phyloP scores from a whole-genome alignment of 2,113 vertebrate genomes.

The Anhinga rufa region DNA sequence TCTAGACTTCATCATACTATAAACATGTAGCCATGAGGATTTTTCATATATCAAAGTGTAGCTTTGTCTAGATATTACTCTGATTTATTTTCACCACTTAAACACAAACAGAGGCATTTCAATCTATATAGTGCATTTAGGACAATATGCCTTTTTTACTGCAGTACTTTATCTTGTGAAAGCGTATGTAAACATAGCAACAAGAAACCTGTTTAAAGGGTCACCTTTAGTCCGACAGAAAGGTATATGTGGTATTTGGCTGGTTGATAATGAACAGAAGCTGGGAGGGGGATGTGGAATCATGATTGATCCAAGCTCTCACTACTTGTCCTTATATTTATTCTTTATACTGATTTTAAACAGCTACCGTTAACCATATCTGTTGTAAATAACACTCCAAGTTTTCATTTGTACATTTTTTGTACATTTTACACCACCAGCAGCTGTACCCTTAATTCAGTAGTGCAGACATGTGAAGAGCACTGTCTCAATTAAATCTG shows the following conservation, averaged over 20 bases:
- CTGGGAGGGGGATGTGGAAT: not conserved
- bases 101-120: conserved; percentile 48
- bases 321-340: not conserved
- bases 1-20: conserved; percentile 57
- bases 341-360: not conserved
- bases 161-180: conserved; percentile 60
- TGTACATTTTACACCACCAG: not conserved
- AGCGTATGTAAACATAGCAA: conserved; percentile 4
- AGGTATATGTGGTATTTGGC: not conserved
- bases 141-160: conserved; percentile 48
- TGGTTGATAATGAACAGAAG: not conserved
- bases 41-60: conserved; percentile 69
- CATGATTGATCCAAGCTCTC: not conserved
- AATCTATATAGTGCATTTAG: conserved; percentile 47
- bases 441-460: not conserved
- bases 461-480: not conserved
- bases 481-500: not conserved
- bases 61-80: conserved; percentile 68
- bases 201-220: conserved; percentile 21
- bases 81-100: conserved; percentile 74
- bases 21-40: conserved; percentile 57
- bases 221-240: conserved; percentile 54
- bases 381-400: not conserved
- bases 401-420: not conserved
- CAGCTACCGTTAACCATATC: not conserved